These are phyloP conservation scores for Euwallacea fornicatus DNA, from an alignment of 1,140 invertebrate species.

Conservation along the genomic window DNA sequence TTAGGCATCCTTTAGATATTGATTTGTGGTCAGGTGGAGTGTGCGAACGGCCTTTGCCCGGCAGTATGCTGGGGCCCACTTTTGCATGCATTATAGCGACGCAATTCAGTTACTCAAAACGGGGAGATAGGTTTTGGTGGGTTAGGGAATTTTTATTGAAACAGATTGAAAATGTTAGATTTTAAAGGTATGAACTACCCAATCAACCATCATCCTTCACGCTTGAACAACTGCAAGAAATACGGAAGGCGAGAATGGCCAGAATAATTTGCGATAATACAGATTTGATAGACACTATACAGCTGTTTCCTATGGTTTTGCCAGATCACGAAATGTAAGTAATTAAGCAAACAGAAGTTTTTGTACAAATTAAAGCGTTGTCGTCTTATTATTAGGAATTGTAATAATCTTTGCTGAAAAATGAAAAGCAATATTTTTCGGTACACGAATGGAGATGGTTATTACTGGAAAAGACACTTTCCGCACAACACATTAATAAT, in stretches of 20 bases:
- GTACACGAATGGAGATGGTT: no score
- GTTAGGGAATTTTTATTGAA: conserved; percentile 19
- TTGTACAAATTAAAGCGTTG: no score
- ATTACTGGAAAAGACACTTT: no score
- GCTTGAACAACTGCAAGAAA: conserved; percentile 85
- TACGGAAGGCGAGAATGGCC: conserved; percentile 83
- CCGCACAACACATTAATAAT: no score
- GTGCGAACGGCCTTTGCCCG: conserved; percentile 81
- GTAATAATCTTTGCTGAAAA: no score
- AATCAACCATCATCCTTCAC: conserved; percentile 91
- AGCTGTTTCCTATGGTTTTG: conserved; percentile 90
- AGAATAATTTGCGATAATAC: conserved; percentile 95
- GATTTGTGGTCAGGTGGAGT: conserved; percentile 94
- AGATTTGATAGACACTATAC: conserved; percentile 88
- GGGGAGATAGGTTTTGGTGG: conserved; percentile 93
- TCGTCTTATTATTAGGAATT: no score
- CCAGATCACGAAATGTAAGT: conserved; percentile 90
- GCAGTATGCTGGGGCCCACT: conserved; percentile 90
- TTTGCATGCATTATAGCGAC: conserved; percentile 96
- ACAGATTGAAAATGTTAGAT: neutral
- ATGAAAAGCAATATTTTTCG: no score
- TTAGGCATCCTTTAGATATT: conserved; percentile 80
- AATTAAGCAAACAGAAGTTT: neutral
- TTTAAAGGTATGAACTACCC: conserved; percentile 77
- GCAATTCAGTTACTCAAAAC: conserved; percentile 88